phyloP scores from a whole-genome alignment of 2,797 vertebrate species.

The Cynodonichthys magdalenae region DNA sequence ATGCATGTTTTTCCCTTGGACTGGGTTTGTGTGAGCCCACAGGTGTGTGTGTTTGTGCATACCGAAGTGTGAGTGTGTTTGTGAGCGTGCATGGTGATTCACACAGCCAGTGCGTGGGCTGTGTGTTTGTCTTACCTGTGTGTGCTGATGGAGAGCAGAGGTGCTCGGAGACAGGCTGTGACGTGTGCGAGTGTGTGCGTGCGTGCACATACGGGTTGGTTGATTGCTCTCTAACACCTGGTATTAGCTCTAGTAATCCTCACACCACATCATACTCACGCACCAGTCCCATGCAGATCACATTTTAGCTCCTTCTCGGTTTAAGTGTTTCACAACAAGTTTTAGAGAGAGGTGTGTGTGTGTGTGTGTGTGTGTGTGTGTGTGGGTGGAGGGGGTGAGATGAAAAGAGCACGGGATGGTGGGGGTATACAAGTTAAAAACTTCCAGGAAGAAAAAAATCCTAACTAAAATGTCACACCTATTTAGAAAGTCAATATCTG shows the following conservation, averaged over 20 bases:
- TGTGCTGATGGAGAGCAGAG: constrained; percentile 68
- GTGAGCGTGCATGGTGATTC: constrained; percentile 59
- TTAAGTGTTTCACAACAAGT: constrained; percentile 54
- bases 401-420: no score
- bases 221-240: constrained; percentile 79
- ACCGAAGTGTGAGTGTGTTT: constrained; percentile 39
- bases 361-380: no score
- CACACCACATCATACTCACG: constrained; percentile 74
- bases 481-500: not conserved
- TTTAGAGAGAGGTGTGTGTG: not conserved
- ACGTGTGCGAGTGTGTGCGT: constrained; percentile 55
- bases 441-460: not conserved
- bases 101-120: constrained; percentile 65
- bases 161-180: constrained; percentile 71
- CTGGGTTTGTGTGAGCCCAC: constrained; percentile 25
- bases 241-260: constrained; percentile 79
- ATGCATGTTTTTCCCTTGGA: constrained; percentile 18
- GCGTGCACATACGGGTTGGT: constrained; percentile 45
- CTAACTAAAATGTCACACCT: no score
- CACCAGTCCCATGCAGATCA: constrained; percentile 68
- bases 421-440: not conserved
- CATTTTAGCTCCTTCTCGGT: constrained; percentile 37
- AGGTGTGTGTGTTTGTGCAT: constrained; percentile 48
- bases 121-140: constrained; percentile 75
- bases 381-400: not conserved